phyloP scores from a whole-genome alignment of 1,140 invertebrate species.

The Lordiphosa collinella region DNA sequence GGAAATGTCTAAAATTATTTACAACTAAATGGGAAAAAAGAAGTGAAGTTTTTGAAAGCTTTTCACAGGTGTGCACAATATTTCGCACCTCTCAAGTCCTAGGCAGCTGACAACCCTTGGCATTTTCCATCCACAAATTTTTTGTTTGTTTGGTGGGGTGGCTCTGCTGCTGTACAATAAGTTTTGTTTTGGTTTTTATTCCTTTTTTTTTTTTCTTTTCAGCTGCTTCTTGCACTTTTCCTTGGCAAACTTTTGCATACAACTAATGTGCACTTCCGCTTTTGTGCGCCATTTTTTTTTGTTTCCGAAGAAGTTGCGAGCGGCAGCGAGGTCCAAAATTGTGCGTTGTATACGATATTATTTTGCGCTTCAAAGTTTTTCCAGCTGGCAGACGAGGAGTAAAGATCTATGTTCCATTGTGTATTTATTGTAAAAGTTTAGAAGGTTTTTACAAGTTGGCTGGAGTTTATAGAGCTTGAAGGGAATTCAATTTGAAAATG shows the following conservation, averaged over 20 bases:
- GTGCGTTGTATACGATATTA: conserved; percentile 46
- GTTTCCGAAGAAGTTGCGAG: conserved; percentile 1
- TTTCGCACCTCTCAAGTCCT: conserved; percentile 10
- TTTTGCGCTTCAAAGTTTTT: conserved; percentile 44
- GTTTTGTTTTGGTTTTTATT: background rate
- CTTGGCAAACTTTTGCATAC: conserved; percentile 37
- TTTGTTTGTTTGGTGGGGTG: conserved; percentile 2
- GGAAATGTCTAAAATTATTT: conserved; percentile 15
- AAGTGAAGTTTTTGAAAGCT: conserved; percentile 16
- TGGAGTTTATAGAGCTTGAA: background rate
- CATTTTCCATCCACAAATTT: conserved; percentile 12
- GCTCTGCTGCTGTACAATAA: conserved; percentile 3
- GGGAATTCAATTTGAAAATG: conserved; percentile 2
- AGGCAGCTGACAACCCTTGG: conserved; percentile 3
- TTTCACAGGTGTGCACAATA: conserved; percentile 13
- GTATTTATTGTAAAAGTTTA: conserved; percentile 6
- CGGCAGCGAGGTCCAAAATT: conserved; percentile 32
- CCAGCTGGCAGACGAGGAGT: background rate
- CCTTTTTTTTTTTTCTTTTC: too few relatives aligned
- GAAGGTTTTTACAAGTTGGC: background rate
- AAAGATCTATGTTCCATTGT: conserved; percentile 2
- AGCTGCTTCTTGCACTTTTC: conserved; percentile 4
- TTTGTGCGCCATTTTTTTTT: conserved; percentile 42
- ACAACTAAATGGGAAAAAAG: conserved; percentile 5
- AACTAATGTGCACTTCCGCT: conserved; percentile 58